Evolutionary conservation across 2,797 vertebrate genomes (phyloP), one percentile per base, ranked within the genome.

Genomic region (Zalophus californianus): DNA sequence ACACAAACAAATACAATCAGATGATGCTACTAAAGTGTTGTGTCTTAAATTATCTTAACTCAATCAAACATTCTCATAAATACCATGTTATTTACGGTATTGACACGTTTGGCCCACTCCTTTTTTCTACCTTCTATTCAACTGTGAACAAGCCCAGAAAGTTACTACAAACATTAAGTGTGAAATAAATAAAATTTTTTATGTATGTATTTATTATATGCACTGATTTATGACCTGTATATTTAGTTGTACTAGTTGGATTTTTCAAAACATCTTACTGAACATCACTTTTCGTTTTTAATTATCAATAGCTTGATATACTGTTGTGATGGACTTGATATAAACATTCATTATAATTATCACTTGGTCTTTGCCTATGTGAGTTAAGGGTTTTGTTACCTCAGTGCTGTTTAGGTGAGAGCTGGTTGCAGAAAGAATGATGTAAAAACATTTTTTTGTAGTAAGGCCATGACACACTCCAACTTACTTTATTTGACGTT

Each of bases 141-240:
- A 27, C 18, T 86, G 3, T 70, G 41, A 83, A 90, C 18, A 90
- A 92, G 54, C 5, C 62, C 35, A 90, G 35, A 90, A 97, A 84
- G 80, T 85, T 27, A 83, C 2, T 83, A 11, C 50, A 73, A 52
- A 72, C 56, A 54, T 82, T 80, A 75, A 89, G 27, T 48, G n/a
- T 27, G 72, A 77, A 86, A 82, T 85, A 64, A 25, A 27, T 58
- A 44, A 56, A 27, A 60, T 79, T 35, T 29, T 88, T 11, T 14
- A 27, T 48, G 0, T 38, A n/a, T 64, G 32, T 83, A n/a, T 78
- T 64, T 56, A 90, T 78, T 70, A 79, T 38, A 54, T 41, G 21
- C 12, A 83, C 32, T 79, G 44, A 60, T 58, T 75, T 13, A 35
- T 50, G 10, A 83, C 58, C 18, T 84, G 11, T 79, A 10, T 86